phyloP scores from a whole-genome alignment of 2,113 vertebrate genomes.

The Eonycteris spelaea region DNA sequence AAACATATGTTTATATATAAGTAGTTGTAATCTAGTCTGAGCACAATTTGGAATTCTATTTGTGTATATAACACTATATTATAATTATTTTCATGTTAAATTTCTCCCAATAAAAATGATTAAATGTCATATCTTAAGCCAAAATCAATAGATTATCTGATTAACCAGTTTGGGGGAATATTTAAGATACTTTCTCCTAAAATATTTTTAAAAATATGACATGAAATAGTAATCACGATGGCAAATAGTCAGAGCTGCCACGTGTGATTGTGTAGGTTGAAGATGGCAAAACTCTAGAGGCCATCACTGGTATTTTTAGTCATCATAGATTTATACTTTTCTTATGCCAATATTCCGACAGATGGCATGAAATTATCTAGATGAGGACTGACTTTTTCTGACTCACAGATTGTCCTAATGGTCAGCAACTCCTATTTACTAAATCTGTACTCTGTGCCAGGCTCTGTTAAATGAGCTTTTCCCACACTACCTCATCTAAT shows the following conservation, averaged over 20 bases:
- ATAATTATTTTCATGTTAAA: background rate
- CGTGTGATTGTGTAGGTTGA: background rate
- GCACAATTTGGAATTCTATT: background rate
- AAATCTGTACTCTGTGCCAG: accelerated
- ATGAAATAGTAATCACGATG: background rate
- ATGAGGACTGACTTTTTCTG: background rate
- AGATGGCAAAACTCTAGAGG: no score
- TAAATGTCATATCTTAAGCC: background rate
- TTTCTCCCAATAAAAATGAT: background rate
- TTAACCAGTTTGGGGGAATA: background rate
- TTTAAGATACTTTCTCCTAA: background rate
- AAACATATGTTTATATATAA: background rate
- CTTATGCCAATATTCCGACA: background rate
- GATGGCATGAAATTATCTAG: background rate
- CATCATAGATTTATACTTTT: background rate
- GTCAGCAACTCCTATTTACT: background rate
- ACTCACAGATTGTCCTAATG: background rate
- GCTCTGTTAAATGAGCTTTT: background rate
- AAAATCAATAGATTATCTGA: background rate
- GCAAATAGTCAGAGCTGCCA: background rate
- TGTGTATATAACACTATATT: background rate
- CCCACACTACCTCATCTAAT: background rate
- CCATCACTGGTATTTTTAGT: background rate
- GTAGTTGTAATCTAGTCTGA: background rate
- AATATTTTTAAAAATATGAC: background rate